A percentile compares a stretch with the other conserved stretches of the same genome.
Evolutionary conservation across 2,797 vertebrate genomes (phyloP).

Genomic region (Cyprinella venusta): DNA sequence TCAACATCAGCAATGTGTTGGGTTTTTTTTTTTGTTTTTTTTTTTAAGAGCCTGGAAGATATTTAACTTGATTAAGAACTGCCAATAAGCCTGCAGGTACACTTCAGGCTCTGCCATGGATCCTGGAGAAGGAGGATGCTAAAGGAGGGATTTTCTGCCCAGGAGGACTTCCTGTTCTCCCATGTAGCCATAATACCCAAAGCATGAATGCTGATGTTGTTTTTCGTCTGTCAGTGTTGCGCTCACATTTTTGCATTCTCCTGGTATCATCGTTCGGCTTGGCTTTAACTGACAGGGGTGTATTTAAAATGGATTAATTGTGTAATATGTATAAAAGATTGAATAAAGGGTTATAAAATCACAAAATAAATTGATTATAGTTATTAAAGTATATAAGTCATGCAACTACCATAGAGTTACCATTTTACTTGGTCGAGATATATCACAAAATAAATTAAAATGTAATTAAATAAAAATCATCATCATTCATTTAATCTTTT

Average conservation of each 20-base stretch:
- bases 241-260: not conserved
- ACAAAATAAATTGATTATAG: too few relatives aligned
- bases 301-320: not conserved
- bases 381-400: too few relatives aligned
- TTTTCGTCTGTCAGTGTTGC: constrained; percentile 12
- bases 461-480: not conserved
- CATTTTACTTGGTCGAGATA: too few relatives aligned
- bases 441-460: not conserved
- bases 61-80: constrained; percentile 58
- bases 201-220: constrained; percentile 41
- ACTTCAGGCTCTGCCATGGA: constrained; percentile 12
- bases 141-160: constrained; percentile 34
- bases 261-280: not conserved
- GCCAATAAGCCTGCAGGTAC: constrained; percentile 40
- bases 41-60: constrained; percentile 25
- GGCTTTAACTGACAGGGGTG: not conserved
- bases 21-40: too few relatives aligned
- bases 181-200: constrained; percentile 15
- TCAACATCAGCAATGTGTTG: constrained; percentile 62
- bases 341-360: too few relatives aligned
- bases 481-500: not conserved
- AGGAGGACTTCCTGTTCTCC: constrained; percentile 17
- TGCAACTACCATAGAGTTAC: too few relatives aligned
- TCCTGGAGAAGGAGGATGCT: constrained; percentile 31
- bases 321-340: not conserved